Percentiles rank a stretch among this genome's conserved stretches.
phyloP scores from a whole-genome alignment of 2,797 vertebrate genomes.

The Aotus griseimembra region DNA sequence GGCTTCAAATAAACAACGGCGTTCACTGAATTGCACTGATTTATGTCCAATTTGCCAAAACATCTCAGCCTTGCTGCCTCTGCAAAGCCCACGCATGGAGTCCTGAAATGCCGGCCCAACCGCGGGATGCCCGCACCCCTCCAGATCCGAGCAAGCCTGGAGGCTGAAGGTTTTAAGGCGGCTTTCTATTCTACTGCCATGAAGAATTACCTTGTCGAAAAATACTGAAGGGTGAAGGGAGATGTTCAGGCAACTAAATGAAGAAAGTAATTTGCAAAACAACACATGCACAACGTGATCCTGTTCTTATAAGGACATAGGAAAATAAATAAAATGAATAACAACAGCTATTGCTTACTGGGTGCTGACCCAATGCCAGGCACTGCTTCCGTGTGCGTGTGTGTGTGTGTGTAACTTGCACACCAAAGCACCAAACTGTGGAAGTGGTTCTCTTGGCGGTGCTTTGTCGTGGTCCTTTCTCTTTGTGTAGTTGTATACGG shows the following conservation, averaged over 20 bases:
- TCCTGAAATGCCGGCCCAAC: rapidly evolving
- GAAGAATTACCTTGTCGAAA: not conserved
- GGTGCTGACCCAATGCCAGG: rapidly evolving
- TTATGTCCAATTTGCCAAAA: rapidly evolving
- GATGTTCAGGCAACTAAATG: not conserved
- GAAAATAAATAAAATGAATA: not conserved
- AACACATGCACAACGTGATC: rapidly evolving
- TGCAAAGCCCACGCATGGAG: not conserved
- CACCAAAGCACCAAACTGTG: not conserved
- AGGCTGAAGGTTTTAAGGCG: not conserved
- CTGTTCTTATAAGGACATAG: not conserved
- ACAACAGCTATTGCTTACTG: not conserved
- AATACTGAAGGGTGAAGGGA: not conserved
- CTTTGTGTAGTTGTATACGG: not conserved
- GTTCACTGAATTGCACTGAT: rapidly evolving
- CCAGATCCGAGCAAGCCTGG: not conserved
- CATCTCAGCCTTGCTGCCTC: not conserved
- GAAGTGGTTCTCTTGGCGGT: not conserved
- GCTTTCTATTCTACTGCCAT: not conserved
- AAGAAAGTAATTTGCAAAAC: not conserved
- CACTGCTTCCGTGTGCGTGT: too few species aligned
- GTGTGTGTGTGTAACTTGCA: not conserved
- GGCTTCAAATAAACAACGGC: rapidly evolving
- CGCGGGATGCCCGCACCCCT: not conserved
- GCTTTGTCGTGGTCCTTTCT: not conserved